Percentiles rank a stretch among this genome's conserved stretches.
phyloP scores from a whole-genome alignment of 2,797 vertebrate genomes.

The Notolabrus celidotus region DNA sequence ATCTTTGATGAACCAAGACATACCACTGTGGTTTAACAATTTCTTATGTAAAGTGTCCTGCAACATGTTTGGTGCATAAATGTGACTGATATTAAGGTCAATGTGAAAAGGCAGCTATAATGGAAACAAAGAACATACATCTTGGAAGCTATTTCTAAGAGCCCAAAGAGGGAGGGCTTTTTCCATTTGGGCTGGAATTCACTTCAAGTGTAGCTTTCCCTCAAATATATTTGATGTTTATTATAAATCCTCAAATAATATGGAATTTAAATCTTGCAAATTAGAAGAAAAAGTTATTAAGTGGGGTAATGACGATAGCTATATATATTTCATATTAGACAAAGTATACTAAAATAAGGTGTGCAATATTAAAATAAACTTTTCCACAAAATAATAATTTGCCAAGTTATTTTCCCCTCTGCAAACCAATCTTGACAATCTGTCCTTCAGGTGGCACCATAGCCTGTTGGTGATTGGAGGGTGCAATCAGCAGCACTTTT shows the following conservation, averaged over 20 bases:
- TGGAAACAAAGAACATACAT: constrained; percentile 25
- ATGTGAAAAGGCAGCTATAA: constrained; percentile 32
- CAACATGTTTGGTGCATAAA: constrained; percentile 40
- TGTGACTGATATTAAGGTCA: constrained; percentile 49
- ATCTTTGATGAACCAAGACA: constrained; percentile 52
- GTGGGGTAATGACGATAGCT: too few relatives aligned
- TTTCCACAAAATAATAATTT: too few relatives aligned
- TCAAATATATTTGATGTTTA: neutral
- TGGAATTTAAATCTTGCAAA: too few relatives aligned
- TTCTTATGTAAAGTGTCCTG: constrained; percentile 15
- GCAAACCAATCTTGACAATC: neutral
- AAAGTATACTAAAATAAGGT: too few relatives aligned
- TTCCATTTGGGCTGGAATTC: neutral
- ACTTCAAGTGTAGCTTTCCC: neutral
- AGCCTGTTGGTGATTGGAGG: constrained; percentile 8
- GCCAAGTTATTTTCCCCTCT: too few relatives aligned
- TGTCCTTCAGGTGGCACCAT: neutral
- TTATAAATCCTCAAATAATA: too few relatives aligned
- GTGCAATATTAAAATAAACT: too few relatives aligned
- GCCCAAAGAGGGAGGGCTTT: neutral
- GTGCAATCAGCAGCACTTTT: constrained; percentile 21
- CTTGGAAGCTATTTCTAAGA: constrained; percentile 17
- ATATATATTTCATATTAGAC: too few relatives aligned
- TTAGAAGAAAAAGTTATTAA: too few relatives aligned
- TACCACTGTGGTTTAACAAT: constrained; percentile 25